Conservation (phyloP, 2,113 vertebrate genomes). For the Mastomys natalensis region DNA sequence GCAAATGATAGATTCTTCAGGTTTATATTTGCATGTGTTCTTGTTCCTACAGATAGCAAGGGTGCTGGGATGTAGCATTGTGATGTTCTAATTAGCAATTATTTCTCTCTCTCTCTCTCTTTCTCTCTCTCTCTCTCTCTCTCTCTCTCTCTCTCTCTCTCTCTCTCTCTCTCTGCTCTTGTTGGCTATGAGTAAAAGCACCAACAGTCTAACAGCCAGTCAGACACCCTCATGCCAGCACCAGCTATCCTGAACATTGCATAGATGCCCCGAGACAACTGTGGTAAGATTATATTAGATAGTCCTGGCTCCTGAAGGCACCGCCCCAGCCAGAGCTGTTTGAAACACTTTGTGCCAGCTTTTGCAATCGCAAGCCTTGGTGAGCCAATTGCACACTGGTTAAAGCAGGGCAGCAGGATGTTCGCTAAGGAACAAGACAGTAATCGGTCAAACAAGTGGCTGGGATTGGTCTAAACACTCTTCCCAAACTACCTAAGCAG, state of each 20-base stretch:
- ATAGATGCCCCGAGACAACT: not conserved
- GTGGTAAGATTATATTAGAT: not conserved
- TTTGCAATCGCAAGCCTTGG: not conserved
- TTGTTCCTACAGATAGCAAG: not conserved
- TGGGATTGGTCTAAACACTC: not conserved
- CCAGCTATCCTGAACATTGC: too few species aligned
- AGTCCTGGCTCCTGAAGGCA: not conserved
- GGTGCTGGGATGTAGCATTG: too few species aligned
- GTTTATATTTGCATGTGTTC: not conserved
- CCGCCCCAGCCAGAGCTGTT: not conserved
- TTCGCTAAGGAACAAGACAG: not conserved
- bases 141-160: not conserved
- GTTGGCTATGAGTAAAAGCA: not conserved
- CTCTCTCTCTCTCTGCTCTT: not conserved
- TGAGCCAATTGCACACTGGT: not conserved
- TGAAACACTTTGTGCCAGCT: not conserved
- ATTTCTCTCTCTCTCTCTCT: not conserved
- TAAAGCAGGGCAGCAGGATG: not conserved
- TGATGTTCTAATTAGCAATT: not conserved
- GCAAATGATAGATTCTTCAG: not conserved
- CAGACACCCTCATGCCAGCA: not conserved
- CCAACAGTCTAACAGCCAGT: not conserved
- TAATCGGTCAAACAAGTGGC: not conserved
- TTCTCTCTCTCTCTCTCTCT: not conserved
- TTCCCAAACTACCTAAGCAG: not conserved